A percentile compares a stretch with the other conserved stretches of the same genome.
Evolutionary conservation across 1,140 invertebrate species (phyloP).

Genomic region (Neoseiulus cucumeris): DNA sequence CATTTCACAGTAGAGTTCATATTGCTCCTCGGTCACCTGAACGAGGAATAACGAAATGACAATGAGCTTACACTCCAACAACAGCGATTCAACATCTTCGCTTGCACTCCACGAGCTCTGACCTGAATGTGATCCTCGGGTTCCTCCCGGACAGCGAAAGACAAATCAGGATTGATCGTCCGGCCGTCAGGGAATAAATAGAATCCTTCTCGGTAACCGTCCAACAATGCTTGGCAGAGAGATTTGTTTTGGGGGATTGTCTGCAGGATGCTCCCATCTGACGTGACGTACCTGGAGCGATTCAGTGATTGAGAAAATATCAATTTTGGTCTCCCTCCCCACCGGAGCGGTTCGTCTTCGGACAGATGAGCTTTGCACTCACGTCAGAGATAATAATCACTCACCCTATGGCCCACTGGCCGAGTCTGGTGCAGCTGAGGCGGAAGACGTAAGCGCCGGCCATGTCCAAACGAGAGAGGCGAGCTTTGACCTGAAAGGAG

Average conservation of each 20-base stretch:
- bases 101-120: conserved; percentile 25
- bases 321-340: neutral
- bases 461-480: conserved; percentile 83
- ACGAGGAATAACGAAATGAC: no score
- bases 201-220: conserved; percentile 92
- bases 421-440: conserved; percentile 87
- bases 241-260: conserved; percentile 99
- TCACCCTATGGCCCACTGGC: conserved; percentile 93
- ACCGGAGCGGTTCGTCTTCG: no score
- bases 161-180: conserved; percentile 74
- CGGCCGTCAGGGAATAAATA: conserved; percentile 94
- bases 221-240: conserved; percentile 85
- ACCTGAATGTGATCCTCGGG: conserved; percentile 85
- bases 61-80: no score
- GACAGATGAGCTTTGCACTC: no score
- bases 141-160: conserved; percentile 71
- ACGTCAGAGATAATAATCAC: no score
- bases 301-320: no score
- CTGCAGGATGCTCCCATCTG: conserved; percentile 91
- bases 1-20: conserved; percentile 99
- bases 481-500: conserved; percentile 37
- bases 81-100: no score
- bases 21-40: conserved; percentile 90
- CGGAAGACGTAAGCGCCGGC: conserved; percentile 80
- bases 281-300: conserved; percentile 58